Percentiles rank a stretch among this genome's conserved stretches.
Conservation (phyloP, 2,113 vertebrate species). For the Odontesthes bonariensis region DNA sequence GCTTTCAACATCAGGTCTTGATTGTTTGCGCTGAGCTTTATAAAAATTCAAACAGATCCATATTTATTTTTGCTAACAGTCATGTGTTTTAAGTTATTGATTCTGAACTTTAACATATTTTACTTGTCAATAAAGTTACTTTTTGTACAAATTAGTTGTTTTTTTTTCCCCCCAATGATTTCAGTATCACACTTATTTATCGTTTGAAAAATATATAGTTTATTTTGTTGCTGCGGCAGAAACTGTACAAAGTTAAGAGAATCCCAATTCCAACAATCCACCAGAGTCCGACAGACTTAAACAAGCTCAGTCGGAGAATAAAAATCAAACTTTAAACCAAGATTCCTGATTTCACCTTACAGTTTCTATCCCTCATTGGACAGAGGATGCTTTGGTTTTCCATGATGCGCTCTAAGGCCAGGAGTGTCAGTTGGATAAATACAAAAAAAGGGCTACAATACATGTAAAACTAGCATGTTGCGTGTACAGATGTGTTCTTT, state of each 20-base stretch:
- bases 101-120: neutral
- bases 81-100: slow-evolving; percentile 22
- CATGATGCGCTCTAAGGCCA: slow-evolving; percentile 19
- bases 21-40: neutral
- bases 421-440: slow-evolving; percentile 70
- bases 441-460: slow-evolving; percentile 62
- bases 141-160: slow-evolving; percentile 31
- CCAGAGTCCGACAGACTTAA: slow-evolving; percentile 36
- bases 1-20: neutral
- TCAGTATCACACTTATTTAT: slow-evolving; percentile 17
- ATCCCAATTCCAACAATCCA: slow-evolving; percentile 55
- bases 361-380: slow-evolving; percentile 20
- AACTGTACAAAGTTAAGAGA: slow-evolving; percentile 76
- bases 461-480: slow-evolving; percentile 38
- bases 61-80: slow-evolving; percentile 47
- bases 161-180: slow-evolving; percentile 30
- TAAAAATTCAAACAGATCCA: neutral
- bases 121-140: slow-evolving; percentile 56
- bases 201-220: slow-evolving; percentile 81
- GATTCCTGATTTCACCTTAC: slow-evolving; percentile 11
- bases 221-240: slow-evolving; percentile 65
- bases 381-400: slow-evolving; percentile 50
- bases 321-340: slow-evolving; percentile 22
- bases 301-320: slow-evolving; percentile 18
- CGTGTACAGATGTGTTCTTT: slow-evolving; percentile 57